A percentile compares a stretch with the other conserved stretches of the same genome.
Evolutionary conservation across 1,140 invertebrate genomes (phyloP).

Genomic region (Lasioglossum baleicum): DNA sequence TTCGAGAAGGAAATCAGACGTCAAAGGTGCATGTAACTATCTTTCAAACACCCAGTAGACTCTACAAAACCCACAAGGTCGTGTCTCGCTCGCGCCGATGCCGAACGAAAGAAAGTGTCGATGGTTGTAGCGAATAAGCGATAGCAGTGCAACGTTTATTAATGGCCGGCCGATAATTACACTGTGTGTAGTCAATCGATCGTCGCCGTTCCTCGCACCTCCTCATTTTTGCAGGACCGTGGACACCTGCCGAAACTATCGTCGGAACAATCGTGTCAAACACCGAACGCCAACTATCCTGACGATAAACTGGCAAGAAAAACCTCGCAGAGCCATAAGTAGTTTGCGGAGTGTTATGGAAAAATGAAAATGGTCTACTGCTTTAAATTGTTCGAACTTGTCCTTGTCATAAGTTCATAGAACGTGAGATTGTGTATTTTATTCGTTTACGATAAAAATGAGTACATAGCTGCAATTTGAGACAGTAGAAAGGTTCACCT

Average conservation of each 20-base stretch:
- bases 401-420: too few relatives aligned
- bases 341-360: too few relatives aligned
- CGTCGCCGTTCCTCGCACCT: conserved; percentile 20
- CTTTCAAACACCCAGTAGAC: conserved; percentile 13
- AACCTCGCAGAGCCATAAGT: too few relatives aligned
- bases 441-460: too few relatives aligned
- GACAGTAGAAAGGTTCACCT: too few relatives aligned
- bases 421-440: too few relatives aligned
- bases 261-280: background rate
- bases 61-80: conserved; percentile 8
- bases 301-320: too few relatives aligned
- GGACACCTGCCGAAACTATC: background rate
- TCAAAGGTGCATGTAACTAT: background rate
- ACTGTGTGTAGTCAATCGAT: conserved; percentile 20
- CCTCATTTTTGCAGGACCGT: background rate
- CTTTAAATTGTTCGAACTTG: too few relatives aligned
- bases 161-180: conserved; percentile 26
- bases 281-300: background rate
- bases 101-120: conserved; percentile 26
- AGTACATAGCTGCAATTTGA: too few relatives aligned
- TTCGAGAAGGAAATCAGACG: too few relatives aligned
- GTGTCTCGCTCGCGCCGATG: conserved; percentile 24
- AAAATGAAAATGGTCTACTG: too few relatives aligned
- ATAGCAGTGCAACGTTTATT: conserved; percentile 34
- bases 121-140: conserved; percentile 18